Conservation (phyloP, 2,888 invertebrate genomes). For the Calephelis perditalis region DNA sequence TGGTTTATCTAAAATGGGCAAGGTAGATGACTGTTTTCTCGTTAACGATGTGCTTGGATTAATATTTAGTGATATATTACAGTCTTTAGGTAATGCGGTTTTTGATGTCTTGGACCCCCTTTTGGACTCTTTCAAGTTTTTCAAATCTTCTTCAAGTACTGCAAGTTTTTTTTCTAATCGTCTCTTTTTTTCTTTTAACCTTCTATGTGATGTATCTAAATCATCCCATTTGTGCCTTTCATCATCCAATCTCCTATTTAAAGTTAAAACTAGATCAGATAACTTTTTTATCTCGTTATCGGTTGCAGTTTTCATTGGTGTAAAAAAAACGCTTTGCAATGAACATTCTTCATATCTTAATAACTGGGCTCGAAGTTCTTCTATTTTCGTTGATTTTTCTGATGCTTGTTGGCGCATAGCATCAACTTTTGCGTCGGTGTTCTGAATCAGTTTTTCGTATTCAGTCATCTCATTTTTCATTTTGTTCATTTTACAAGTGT, state of each 20-base stretch:
- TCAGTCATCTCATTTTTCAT: slow-evolving; percentile 59
- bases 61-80: slow-evolving; percentile 24
- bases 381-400: slow-evolving; percentile 66
- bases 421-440: slow-evolving; percentile 70
- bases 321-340: slow-evolving; percentile 67
- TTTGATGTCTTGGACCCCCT: slow-evolving; percentile 50
- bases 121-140: slow-evolving; percentile 43
- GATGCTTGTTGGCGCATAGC: slow-evolving; percentile 64
- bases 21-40: slow-evolving; percentile 47
- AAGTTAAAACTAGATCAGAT: slow-evolving; percentile 74
- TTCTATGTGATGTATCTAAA: slow-evolving; percentile 74
- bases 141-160: slow-evolving; percentile 47
- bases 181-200: slow-evolving; percentile 72
- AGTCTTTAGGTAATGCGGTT: slow-evolving; percentile 42
- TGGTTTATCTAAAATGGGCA: slow-evolving; percentile 44
- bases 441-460: slow-evolving; percentile 59
- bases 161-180: slow-evolving; percentile 50
- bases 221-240: slow-evolving; percentile 79
- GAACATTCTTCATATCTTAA: slow-evolving; percentile 67
- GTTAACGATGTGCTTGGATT: slow-evolving; percentile 25
- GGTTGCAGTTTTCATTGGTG: slow-evolving; percentile 74
- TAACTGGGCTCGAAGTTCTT: slow-evolving; percentile 63
- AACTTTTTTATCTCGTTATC: slow-evolving; percentile 81
- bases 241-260: slow-evolving; percentile 76
- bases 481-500: slow-evolving; percentile 68